Evolutionary conservation across 2,888 invertebrate species (phyloP).

Genomic region (Epirrhoe alternata): DNA sequence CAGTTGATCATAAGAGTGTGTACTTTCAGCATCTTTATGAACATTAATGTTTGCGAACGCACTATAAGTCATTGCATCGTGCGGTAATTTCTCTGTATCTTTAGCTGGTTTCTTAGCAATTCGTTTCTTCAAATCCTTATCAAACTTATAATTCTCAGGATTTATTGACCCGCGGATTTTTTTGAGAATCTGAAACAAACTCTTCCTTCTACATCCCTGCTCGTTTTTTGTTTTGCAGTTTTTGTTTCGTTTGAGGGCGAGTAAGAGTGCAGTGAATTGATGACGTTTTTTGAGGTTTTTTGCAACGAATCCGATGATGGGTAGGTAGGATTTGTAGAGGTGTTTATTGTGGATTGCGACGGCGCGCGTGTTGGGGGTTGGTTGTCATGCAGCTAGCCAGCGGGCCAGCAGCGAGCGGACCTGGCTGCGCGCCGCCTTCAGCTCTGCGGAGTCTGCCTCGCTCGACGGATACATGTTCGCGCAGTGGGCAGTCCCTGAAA

Average conservation of each 20-base stretch:
- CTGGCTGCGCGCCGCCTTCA: constrained; percentile 29
- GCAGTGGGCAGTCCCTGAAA: constrained; percentile 95
- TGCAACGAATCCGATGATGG: constrained; percentile 16
- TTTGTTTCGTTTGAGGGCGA: not conserved
- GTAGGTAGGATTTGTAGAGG: constrained; percentile 20
- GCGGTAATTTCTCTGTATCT: not conserved
- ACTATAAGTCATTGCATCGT: not conserved
- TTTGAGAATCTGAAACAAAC: constrained; percentile 3
- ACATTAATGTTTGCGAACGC: not conserved
- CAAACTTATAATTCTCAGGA: not conserved
- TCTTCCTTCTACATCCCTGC: not conserved
- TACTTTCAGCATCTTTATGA: not conserved
- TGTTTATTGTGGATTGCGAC: not conserved
- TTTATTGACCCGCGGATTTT: not conserved
- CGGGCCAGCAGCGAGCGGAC: constrained; percentile 20
- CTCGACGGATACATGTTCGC: constrained; percentile 95
- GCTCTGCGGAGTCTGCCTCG: constrained; percentile 82
- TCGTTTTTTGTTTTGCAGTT: not conserved
- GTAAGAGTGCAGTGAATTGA: not conserved
- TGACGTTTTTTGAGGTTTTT: constrained; percentile 3
- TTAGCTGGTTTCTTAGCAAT: not conserved
- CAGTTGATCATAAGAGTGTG: constrained; percentile 2
- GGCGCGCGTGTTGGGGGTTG: constrained; percentile 12
- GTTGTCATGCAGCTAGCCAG: constrained; percentile 29
- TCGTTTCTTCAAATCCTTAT: not conserved